Conservation (phyloP, 2,888 invertebrate genomes). For the Drosophila ezoana region DNA sequence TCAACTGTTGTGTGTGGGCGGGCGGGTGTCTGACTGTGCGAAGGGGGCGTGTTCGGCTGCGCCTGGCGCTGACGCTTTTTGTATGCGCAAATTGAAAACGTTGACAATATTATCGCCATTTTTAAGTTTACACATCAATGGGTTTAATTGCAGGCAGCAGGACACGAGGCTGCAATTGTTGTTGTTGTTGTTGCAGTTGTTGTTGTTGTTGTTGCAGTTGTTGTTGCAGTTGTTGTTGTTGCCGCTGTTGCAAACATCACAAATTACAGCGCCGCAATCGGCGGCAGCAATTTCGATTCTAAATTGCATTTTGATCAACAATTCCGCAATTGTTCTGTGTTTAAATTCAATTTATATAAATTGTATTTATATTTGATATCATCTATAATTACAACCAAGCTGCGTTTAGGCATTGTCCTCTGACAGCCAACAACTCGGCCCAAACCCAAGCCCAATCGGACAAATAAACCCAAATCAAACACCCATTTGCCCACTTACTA, state of each 20-base stretch:
- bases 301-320: conserved; percentile 82
- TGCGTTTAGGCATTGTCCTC: conserved; percentile 49
- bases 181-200: conserved; percentile 14
- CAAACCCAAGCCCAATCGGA: not conserved
- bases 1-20: conserved; percentile 25
- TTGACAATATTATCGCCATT: conserved; percentile 83
- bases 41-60: conserved; percentile 6
- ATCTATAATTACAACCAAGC: conserved; percentile 66
- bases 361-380: conserved; percentile 59
- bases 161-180: conserved; percentile 17
- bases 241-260: conserved; percentile 17
- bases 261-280: conserved; percentile 40
- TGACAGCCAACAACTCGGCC: conserved; percentile 4
- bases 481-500: not conserved
- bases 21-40: not conserved
- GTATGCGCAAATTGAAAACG: conserved; percentile 81
- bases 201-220: not conserved
- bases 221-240: conserved; percentile 6
- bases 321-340: conserved; percentile 73
- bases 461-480: not conserved
- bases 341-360: conserved; percentile 81
- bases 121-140: conserved; percentile 85
- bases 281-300: conserved; percentile 60
- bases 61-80: conserved; percentile 61
- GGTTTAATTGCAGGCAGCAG: conserved; percentile 75